Base-by-base conservation (phyloP, 23 tunicate genomes). In the Oikopleura vanhoeffeni region DNA sequence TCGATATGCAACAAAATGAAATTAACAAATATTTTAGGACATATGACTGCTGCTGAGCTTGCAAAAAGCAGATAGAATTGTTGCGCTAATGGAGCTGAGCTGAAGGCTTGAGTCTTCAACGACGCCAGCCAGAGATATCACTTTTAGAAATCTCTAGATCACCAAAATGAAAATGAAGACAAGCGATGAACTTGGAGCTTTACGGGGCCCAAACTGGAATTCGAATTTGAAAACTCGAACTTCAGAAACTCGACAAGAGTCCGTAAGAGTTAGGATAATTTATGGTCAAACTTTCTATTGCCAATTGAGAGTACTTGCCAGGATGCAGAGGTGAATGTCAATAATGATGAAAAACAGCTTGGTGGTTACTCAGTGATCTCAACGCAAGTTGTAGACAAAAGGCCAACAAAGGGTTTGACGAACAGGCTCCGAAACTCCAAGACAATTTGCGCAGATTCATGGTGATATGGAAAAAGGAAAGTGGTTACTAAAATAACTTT, bases 201-300 rank as follows among this genome's bases (percentile, higher is more conserved):
- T 96, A 95, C 85, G 99, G 99, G 34, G 89, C 88, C 57, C 67
- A 95, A 39, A 90, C 99, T 28, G 96, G 96, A 28, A 88, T 89
- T 76, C 83, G 90, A 33, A 95, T 90, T 67, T 57, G 90, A 35
- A 84, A 89, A 33, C 88, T 91, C 39, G 76, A 91, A 0, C 86
- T 95, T 84, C 87, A 88, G 84, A 95, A 95, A 67, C 86, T 90
- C 0, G 99, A 95, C 85, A 95, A 67, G 96, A 95, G 67, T 87
- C 96, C 3, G 87, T 95, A 90, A 90, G 77, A 94, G 88, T 76
- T 96, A 95, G 77, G 99, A 95, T n/a, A n/a, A n/a, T n/a, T n/a
- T n/a, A n/a, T n/a, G n/a, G n/a, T n/a, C n/a, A n/a, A n/a, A n/a
- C n/a, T 95, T 87, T 88, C 90, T 28, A 87, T 95, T 36, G 96